Conservation (phyloP, 2,888 invertebrate species). For the Orthosia gracilis region DNA sequence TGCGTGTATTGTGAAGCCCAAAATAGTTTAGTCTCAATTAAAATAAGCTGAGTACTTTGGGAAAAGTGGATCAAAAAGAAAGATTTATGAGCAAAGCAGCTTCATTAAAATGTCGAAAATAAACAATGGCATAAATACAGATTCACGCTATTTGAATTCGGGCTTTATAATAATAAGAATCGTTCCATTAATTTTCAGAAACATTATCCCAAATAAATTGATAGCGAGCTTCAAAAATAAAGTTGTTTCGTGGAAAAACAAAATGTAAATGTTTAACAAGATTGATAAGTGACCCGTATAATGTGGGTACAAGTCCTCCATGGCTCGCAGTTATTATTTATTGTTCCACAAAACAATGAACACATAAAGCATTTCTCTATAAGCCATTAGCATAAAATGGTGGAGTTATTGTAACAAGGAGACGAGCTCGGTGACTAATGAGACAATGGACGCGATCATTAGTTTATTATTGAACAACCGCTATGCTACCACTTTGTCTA, state of each 20-base stretch:
- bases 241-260: conserved; percentile 70
- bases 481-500: conserved; percentile 55
- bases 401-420: conserved; percentile 72
- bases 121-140: conserved; percentile 32
- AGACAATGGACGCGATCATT: conserved; percentile 63
- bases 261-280: conserved; percentile 66
- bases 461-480: conserved; percentile 58
- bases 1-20: conserved; percentile 15
- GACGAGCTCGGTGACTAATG: conserved; percentile 71
- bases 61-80: background rate
- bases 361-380: conserved; percentile 87
- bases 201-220: conserved; percentile 59
- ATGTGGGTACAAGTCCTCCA: conserved; percentile 67
- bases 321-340: conserved; percentile 79
- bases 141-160: conserved; percentile 33
- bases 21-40: conserved; percentile 1
- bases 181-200: conserved; percentile 41
- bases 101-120: conserved; percentile 12
- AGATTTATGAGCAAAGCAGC: background rate
- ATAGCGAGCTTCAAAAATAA: conserved; percentile 57
- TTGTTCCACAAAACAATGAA: conserved; percentile 86
- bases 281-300: conserved; percentile 63
- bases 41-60: background rate
- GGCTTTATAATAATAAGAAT: conserved; percentile 27
- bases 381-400: conserved; percentile 85